Evolutionary conservation across 2,113 vertebrate species (phyloP).

Genomic region (Dasypus novemcinctus): DNA sequence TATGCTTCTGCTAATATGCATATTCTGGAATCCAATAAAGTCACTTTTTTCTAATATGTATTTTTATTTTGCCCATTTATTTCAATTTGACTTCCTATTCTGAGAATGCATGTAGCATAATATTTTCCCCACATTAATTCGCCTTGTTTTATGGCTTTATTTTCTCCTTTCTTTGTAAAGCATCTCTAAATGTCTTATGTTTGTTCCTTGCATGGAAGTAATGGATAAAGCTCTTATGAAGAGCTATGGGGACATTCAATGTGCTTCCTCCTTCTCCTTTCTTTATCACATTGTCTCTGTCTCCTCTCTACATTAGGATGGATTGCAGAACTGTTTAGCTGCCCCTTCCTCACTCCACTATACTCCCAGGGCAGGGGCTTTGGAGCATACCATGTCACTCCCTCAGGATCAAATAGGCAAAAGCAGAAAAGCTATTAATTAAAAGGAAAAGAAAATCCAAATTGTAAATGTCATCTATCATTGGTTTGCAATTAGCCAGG

Average conservation of each 20-base stretch:
- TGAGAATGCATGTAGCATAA: not conserved
- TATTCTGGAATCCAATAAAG: conserved; percentile 31
- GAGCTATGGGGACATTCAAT: not conserved
- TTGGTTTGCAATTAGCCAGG: not conserved
- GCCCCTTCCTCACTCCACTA: not conserved
- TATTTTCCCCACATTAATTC: not conserved
- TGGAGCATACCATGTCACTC: not conserved
- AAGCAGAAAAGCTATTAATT: not conserved
- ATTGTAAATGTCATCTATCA: not conserved
- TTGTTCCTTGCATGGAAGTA: not conserved
- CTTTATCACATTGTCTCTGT: not conserved
- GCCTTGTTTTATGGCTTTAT: not conserved
- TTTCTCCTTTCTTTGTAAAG: not conserved
- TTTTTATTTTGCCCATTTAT: not conserved
- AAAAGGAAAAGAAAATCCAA: not conserved
- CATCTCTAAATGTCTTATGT: not conserved
- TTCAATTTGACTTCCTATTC: not conserved
- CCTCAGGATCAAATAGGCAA: not conserved
- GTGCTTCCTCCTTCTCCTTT: not conserved
- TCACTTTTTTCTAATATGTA: not conserved
- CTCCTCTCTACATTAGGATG: not conserved
- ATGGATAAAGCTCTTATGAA: not conserved
- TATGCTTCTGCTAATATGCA: not conserved
- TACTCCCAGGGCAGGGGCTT: not conserved
- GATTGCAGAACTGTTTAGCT: not conserved